Conservation (phyloP, 2,888 invertebrate genomes). For the Drosophila pseudotalamancana region DNA sequence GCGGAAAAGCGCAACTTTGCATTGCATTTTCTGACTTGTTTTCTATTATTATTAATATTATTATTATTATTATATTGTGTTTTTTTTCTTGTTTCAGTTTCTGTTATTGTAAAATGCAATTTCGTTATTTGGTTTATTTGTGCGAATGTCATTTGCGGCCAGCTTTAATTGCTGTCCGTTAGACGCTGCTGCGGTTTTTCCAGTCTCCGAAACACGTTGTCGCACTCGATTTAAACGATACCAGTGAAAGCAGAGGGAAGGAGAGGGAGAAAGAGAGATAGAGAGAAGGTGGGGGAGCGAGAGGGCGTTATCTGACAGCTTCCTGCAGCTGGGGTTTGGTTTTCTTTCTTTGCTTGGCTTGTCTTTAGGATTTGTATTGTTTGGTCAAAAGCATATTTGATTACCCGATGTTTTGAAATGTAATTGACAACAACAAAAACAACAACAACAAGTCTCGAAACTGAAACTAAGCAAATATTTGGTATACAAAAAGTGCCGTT, state of each 20-base stretch:
- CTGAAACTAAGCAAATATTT: no score
- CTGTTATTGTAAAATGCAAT: constrained; percentile 64
- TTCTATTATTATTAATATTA: no score
- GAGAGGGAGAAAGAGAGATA: no score
- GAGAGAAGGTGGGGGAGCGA: background rate
- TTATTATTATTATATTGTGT: constrained; percentile 10
- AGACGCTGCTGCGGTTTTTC: constrained; percentile 58
- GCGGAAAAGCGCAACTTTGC: constrained; percentile 63
- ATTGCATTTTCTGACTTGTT: constrained; percentile 24
- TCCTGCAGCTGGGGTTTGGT: constrained; percentile 4
- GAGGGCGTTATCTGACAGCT: background rate
- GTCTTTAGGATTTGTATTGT: background rate
- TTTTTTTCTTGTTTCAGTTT: constrained; percentile 12
- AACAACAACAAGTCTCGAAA: constrained; percentile 3
- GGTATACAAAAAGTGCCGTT: constrained; percentile 44
- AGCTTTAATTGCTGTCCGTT: constrained; percentile 61
- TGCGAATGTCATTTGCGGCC: constrained; percentile 24
- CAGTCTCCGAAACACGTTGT: constrained; percentile 54
- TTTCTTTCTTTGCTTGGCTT: background rate
- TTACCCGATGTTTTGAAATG: constrained; percentile 13
- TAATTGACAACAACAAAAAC: constrained; percentile 10
- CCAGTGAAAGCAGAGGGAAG: constrained; percentile 56
- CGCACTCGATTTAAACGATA: constrained; percentile 62
- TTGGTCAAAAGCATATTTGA: constrained; percentile 4
- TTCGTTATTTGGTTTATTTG: constrained; percentile 72